Evolutionary conservation across 2,113 vertebrate species (phyloP), one percentile per base, ranked within the genome.

Genomic region (Cercocebus atys): DNA sequence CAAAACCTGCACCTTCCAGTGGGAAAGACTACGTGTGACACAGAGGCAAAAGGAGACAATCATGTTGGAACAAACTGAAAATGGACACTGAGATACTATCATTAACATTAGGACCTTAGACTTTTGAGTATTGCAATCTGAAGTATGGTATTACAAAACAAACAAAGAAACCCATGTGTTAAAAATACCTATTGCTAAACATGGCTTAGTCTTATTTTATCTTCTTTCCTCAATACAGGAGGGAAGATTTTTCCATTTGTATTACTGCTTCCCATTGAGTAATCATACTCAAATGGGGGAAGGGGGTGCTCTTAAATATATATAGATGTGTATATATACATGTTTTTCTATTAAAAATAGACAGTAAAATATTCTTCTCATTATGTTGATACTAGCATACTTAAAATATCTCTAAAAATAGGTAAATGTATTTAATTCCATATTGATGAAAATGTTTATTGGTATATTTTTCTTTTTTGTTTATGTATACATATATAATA

Each of bases 1-100:
- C 99, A 4, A 98, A 98, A 90, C 98, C 98, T 22, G 92, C 98
- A 2, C 98, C 98, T 35, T 98, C 98, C 50, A 96, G 98, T 55
- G 99, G 98, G 89, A 99, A 99, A 96, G 99, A 99, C 98, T 99
- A 99, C 0, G 99, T 99, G 97, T 99, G 99, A 99, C 96, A 81
- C 22, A 95, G 88, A 94, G 92, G 47, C 79, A 64, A 89, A 79
- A 86, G 70, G 83, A 98, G 32, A 90, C 3, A 0, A 72, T 50
- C 79, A 55, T 82, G 86, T 92, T 92, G 97, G 57, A 96, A 95
- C 61, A 72, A 81, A n/a, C 88, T 89, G 95, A 96, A 97, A 98
- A 95, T 97, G 95, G 97, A 99, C 97, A 35, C 73, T 91, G 98
- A 97, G 95, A 97, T 95, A 89, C 87, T 93, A 23, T 91, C 95